Evolutionary conservation across 2,888 invertebrate species (phyloP).

Genomic region (Oligia latruncula): DNA sequence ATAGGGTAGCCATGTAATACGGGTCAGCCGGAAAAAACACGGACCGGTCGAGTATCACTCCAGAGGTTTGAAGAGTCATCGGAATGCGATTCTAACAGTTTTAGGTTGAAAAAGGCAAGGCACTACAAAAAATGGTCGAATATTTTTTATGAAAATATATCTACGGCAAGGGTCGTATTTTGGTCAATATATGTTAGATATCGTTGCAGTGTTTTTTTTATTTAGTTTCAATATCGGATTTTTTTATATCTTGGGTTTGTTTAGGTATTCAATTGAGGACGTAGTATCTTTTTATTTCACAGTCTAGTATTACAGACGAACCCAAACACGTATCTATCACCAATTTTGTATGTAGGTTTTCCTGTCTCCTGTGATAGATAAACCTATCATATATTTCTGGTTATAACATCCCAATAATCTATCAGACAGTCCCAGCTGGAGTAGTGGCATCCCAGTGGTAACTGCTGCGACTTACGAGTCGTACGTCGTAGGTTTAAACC

Average conservation of each 20-base stretch:
- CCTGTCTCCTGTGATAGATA: not conserved
- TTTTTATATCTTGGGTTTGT: constrained; percentile 22
- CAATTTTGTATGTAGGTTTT: not conserved
- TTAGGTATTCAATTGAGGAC: constrained; percentile 16
- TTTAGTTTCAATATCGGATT: constrained; percentile 29
- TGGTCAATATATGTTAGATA: constrained; percentile 44
- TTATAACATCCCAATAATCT: too few relatives aligned
- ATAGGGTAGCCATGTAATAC: constrained; percentile 22
- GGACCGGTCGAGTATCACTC: constrained; percentile 47
- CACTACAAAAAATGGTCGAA: constrained; percentile 46
- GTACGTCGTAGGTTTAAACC: too few relatives aligned
- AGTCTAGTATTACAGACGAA: not conserved
- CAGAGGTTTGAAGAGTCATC: constrained; percentile 45
- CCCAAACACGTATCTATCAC: not conserved
- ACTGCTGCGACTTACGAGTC: too few relatives aligned
- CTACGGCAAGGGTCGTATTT: constrained; percentile 48
- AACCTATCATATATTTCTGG: not conserved
- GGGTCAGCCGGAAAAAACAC: constrained; percentile 43
- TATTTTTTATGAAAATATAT: constrained; percentile 59
- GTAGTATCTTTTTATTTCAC: not conserved
- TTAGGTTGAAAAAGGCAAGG: constrained; percentile 48
- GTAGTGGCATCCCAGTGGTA: too few relatives aligned
- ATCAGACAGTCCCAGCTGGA: too few relatives aligned
- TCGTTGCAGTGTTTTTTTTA: constrained; percentile 39
- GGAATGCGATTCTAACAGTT: constrained; percentile 59